Evolutionary conservation across 2,113 vertebrate genomes (phyloP), one percentile per base, ranked within the genome.

Genomic region (Nyctibius bracteatus): DNA sequence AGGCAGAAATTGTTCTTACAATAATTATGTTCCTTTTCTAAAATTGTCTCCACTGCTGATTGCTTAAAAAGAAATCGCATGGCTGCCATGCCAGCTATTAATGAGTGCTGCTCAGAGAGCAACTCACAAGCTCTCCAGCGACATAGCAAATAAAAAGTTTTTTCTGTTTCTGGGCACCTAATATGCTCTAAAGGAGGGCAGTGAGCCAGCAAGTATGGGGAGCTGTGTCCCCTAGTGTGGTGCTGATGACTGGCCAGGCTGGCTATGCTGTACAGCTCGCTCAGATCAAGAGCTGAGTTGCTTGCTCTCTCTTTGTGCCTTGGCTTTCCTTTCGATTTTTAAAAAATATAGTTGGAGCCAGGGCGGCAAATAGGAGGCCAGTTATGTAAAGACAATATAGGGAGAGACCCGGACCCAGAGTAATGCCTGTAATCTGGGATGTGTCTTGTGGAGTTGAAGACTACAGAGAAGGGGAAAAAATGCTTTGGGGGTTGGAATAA

Each of bases 151-250:
- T 86, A 71, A 78, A 91, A 92, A 63, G 33, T 65, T 47, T 71
- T 9, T 81, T 71, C 47, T 92, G 65, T 71, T 88, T 71, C 86
- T 89, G 77, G 83, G 30, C 81, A 35, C 31, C 44, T 61, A 17
- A 61, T 57, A 74, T 85, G 74, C 62, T 86, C 62, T 23, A 47
- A 37, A 73, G 41, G 2, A 1, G 43, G 57, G 65, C 15, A 1
- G 37, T 1, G 43, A 81, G 84, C 55, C 87, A 89, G 73, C 41
- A 66, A 84, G 59, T 31, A 10, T 5, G 20, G 37, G 44, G 9
- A 81, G 20, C 41, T 0, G 0, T 49, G 46, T 37, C 37, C 41
- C 35, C 4, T 0, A 0, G 8, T 54, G 14, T 0, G 0, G 37
- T 59, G 81, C 87, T 0, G 1, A 55, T 55, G 28, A 12, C 31